These are phyloP conservation scores for Esperia sulphurella DNA, from an alignment of 2,888 invertebrate species.

Conservation along the genomic window DNA sequence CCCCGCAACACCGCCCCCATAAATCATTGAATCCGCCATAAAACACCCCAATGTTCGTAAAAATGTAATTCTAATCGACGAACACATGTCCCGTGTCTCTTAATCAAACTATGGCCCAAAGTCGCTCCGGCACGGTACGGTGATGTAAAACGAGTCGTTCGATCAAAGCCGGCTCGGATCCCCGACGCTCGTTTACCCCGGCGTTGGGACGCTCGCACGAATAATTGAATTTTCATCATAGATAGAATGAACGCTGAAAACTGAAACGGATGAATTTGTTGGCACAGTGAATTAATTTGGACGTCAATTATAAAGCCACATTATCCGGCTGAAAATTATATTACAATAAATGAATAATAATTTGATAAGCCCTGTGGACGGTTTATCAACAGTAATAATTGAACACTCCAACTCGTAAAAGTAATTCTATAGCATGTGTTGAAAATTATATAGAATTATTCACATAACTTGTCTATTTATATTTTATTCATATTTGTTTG, in stretches of 20 bases:
- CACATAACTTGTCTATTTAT: no score
- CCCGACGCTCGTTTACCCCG: slow-evolving; percentile 52
- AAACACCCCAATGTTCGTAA: slow-evolving; percentile 76
- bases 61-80: slow-evolving; percentile 77
- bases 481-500: no score
- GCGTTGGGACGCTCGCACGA: slow-evolving; percentile 54
- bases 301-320: slow-evolving; percentile 71
- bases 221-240: slow-evolving; percentile 78
- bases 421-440: no score
- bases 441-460: no score
- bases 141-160: slow-evolving; percentile 48
- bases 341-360: slow-evolving; percentile 44
- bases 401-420: no score
- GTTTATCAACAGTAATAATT: not conserved
- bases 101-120: slow-evolving; percentile 55
- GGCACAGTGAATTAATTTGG: slow-evolving; percentile 70
- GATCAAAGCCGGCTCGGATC: slow-evolving; percentile 63
- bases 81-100: slow-evolving; percentile 66
- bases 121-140: slow-evolving; percentile 33
- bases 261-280: slow-evolving; percentile 74
- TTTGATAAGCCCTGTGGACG: slow-evolving; percentile 14
- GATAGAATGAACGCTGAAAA: slow-evolving; percentile 76
- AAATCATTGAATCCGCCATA: slow-evolving; percentile 78
- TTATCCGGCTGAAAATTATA: slow-evolving; percentile 56
- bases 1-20: slow-evolving; percentile 73